Percentiles rank a stretch among this genome's conserved stretches.
Evolutionary conservation across 2,113 vertebrate genomes (phyloP).

Genomic region (Oceanites oceanicus): DNA sequence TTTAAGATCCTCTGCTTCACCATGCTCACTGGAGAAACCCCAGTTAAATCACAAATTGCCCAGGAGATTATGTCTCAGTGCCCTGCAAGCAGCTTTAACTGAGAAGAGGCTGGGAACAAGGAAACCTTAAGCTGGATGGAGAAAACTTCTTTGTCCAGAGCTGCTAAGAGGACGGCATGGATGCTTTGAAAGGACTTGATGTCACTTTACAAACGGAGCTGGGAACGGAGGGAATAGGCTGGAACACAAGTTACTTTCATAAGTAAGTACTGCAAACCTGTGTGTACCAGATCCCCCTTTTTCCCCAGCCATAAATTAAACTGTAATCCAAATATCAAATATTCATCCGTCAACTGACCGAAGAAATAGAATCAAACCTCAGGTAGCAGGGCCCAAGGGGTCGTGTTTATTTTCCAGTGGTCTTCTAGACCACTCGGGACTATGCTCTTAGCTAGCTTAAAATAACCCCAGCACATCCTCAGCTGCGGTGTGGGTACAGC

Average conservation of each 20-base stretch:
- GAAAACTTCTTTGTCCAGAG: neutral
- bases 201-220: neutral
- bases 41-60: neutral
- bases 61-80: neutral
- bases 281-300: neutral
- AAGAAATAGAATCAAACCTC: neutral
- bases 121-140: neutral
- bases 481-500: neutral
- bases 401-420: no score
- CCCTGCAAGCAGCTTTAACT: neutral
- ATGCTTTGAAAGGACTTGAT: neutral
- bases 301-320: neutral
- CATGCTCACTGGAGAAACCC: neutral
- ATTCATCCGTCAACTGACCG: neutral
- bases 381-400: neutral
- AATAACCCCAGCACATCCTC: neutral
- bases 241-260: neutral
- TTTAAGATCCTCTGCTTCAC: neutral
- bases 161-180: neutral
- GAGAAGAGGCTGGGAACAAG: neutral
- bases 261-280: neutral
- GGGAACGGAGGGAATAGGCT: neutral
- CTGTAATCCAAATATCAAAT: neutral
- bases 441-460: neutral
- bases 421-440: no score